These are phyloP conservation scores for Polydesmus complanatus DNA, from an alignment of 2,888 invertebrate species.

Conservation along the genomic window DNA sequence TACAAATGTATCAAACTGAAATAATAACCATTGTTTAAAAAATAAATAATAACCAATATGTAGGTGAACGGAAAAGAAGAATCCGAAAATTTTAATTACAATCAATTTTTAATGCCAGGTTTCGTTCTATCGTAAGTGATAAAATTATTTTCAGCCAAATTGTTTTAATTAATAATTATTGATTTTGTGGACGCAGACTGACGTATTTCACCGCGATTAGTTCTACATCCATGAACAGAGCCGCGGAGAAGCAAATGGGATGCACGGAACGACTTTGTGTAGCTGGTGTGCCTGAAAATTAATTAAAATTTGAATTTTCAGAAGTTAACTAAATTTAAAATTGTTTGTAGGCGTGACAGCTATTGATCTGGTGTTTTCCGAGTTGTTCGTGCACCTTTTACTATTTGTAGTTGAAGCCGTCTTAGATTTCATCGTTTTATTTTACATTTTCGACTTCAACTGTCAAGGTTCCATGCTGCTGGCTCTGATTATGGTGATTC, in stretches of 20 bases:
- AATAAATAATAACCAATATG: too few relatives aligned
- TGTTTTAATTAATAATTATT: neutral
- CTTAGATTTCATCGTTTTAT: neutral
- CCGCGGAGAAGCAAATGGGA: neutral
- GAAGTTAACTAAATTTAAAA: neutral
- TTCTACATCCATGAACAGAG: neutral
- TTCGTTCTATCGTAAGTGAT: neutral
- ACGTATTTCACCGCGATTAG: neutral
- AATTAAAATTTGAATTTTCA: neutral
- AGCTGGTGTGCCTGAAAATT: neutral
- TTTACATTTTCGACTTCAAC: neutral
- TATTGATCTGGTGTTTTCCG: neutral
- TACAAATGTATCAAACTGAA: neutral
- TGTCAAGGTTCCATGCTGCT: neutral
- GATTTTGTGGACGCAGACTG: neutral
- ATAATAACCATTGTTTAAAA: neutral
- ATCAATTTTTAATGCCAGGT: neutral
- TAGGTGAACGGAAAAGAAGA: neutral
- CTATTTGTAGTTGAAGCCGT: neutral
- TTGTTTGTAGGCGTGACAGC: neutral
- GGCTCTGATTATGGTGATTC: neutral
- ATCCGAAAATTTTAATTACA: neutral
- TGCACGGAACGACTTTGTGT: neutral
- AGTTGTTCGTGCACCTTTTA: neutral
- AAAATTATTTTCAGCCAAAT: neutral